Conservation (phyloP, 2,113 vertebrate genomes). For the Equus quagga region DNA sequence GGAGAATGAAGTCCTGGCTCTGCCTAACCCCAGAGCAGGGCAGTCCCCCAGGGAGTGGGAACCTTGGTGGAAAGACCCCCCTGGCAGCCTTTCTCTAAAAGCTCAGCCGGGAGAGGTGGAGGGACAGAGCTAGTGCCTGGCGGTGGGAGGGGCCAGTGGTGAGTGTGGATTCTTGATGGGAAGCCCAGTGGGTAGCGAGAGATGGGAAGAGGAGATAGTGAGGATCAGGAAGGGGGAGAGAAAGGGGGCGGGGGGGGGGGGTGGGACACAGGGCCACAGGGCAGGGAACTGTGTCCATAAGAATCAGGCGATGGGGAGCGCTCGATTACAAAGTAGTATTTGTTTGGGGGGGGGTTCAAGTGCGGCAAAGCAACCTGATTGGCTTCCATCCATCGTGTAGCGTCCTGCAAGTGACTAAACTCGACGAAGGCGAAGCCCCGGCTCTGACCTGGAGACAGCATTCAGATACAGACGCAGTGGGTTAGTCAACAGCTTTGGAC, state of each 20-base stretch:
- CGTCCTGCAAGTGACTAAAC: slow-evolving; percentile 98
- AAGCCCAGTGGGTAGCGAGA: slow-evolving; percentile 77
- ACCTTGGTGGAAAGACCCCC: slow-evolving; percentile 25
- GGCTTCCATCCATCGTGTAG: slow-evolving; percentile 97
- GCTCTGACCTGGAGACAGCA: slow-evolving; percentile 97
- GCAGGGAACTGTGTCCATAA: slow-evolving; percentile 81
- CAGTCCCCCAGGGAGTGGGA: background rate
- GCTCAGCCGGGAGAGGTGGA: slow-evolving; percentile 48
- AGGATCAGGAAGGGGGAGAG: slow-evolving; percentile 76
- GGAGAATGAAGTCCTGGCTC: background rate
- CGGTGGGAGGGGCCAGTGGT: slow-evolving; percentile 26
- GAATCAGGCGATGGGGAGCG: slow-evolving; percentile 84
- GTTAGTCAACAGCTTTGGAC: slow-evolving; percentile 88
- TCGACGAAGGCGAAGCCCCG: slow-evolving; percentile 98
- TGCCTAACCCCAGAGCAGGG: slow-evolving; percentile 49
- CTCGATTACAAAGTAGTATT: slow-evolving; percentile 86
- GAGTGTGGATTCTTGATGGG: slow-evolving; percentile 61
- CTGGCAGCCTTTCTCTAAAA: slow-evolving; percentile 58
- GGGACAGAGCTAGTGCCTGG: slow-evolving; percentile 51
- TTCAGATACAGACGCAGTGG: slow-evolving; percentile 90
- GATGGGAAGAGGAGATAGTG: slow-evolving; percentile 75
- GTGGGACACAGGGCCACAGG: slow-evolving; percentile 76
- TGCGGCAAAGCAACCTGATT: slow-evolving; percentile 97
- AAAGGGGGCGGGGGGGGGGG: slow-evolving; percentile 60
- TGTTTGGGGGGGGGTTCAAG: slow-evolving; percentile 87